Conservation (phyloP, 2,113 vertebrate genomes). For the Aspiorhynchus laticeps region DNA sequence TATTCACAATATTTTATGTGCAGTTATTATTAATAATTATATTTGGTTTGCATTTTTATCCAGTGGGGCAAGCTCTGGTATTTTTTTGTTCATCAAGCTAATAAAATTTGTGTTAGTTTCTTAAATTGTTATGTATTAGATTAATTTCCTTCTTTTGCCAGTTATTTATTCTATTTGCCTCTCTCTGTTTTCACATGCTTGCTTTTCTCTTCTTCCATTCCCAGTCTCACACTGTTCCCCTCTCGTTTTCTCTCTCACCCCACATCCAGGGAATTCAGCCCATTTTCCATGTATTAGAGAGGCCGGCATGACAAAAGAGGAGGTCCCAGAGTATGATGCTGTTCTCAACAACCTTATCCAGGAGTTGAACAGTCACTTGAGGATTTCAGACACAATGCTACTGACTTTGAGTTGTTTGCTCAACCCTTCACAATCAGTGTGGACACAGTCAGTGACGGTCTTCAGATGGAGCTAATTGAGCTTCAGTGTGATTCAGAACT, state of each 20-base stretch:
- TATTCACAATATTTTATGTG: no score
- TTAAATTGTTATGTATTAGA: not conserved
- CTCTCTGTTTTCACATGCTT: not conserved
- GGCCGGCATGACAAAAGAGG: no score
- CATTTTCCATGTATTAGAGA: no score
- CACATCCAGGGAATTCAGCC: no score
- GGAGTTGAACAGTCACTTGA: no score
- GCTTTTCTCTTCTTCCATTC: not conserved
- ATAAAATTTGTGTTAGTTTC: not conserved
- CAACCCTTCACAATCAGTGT: constrained; percentile 5
- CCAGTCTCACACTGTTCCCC: not conserved
- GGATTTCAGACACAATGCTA: not conserved
- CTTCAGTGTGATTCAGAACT: constrained; percentile 10
- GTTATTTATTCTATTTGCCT: not conserved
- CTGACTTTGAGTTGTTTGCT: not conserved
- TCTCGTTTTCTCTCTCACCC: not conserved
- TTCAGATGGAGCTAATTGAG: not conserved
- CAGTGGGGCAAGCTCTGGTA: no score
- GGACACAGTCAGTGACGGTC: not conserved
- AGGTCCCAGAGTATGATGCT: no score
- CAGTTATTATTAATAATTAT: no score
- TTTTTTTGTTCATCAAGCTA: no score
- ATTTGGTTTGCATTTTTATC: no score
- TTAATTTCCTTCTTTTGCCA: not conserved
- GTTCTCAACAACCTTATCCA: no score